phyloP scores from a whole-genome alignment of 1,140 invertebrate species.

The Oryzaephilus surinamensis region DNA sequence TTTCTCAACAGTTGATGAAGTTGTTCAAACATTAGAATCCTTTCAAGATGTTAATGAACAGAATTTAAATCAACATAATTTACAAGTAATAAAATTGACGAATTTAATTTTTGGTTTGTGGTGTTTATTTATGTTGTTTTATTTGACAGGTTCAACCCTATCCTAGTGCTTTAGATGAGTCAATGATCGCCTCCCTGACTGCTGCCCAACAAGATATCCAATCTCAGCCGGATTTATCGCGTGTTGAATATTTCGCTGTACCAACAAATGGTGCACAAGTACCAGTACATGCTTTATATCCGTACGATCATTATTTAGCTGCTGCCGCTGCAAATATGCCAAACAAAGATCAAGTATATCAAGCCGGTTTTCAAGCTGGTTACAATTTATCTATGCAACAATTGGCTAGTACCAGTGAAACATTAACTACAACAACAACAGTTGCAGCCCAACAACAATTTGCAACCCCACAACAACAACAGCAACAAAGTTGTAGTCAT shows the following conservation, averaged over 20 bases:
- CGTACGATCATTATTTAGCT: conserved; percentile 32
- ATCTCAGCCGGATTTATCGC: conserved; percentile 22
- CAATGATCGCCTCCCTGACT: conserved; percentile 30
- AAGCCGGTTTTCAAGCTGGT: conserved; percentile 39
- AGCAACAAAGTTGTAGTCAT: conserved; percentile 20
- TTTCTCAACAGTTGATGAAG: conserved; percentile 38
- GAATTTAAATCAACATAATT: conserved; percentile 29
- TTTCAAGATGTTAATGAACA: conserved; percentile 41
- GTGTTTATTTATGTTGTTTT: conserved; percentile 7
- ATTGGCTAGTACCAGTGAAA: conserved; percentile 26
- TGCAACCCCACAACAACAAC: conserved; percentile 6
- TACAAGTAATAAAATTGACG: conserved; percentile 14
- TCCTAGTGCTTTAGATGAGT: conserved; percentile 29
- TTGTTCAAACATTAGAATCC: conserved; percentile 44
- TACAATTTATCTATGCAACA: conserved; percentile 33
- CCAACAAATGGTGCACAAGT: conserved; percentile 36
- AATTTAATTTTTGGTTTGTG: not conserved
- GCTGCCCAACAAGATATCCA: conserved; percentile 22
- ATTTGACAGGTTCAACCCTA: conserved; percentile 26
- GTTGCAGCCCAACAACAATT: conserved; percentile 2
- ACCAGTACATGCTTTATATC: conserved; percentile 32
- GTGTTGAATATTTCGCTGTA: conserved; percentile 43
- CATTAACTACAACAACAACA: conserved; percentile 18
- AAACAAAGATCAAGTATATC: conserved; percentile 29
- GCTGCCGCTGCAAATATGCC: conserved; percentile 21